Percentiles rank a stretch among this genome's conserved stretches.
These are phyloP conservation scores for Drosophila virilis DNA, from an alignment of 1,140 invertebrate species.

Conservation along the genomic window DNA sequence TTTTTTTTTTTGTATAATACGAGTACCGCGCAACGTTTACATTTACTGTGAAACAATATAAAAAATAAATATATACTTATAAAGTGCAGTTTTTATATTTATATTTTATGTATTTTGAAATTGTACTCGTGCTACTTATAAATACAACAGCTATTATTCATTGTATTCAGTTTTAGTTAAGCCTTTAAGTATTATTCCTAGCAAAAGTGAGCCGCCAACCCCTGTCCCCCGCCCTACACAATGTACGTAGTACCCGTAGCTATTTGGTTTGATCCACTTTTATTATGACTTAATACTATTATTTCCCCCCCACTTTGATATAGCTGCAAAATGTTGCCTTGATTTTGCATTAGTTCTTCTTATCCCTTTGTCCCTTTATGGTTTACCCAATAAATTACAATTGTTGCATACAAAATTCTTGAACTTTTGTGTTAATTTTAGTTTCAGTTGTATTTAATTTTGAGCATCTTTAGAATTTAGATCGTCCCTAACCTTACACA, in stretches of 20 bases:
- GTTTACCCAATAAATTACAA: slow-evolving; percentile 10
- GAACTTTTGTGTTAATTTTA: slow-evolving; percentile 34
- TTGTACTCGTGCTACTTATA: slow-evolving; percentile 34
- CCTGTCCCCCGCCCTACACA: background rate
- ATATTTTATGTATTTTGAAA: slow-evolving; percentile 38
- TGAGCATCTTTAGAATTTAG: slow-evolving; percentile 40
- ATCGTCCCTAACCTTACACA: slow-evolving; percentile 42
- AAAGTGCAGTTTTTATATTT: slow-evolving; percentile 18
- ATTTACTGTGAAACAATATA: slow-evolving; percentile 7
- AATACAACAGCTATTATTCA: slow-evolving; percentile 31
- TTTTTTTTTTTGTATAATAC: background rate
- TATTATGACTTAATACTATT: background rate
- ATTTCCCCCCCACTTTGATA: background rate
- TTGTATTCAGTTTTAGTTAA: slow-evolving; percentile 42
- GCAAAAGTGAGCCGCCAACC: slow-evolving; percentile 17
- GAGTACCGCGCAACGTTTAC: slow-evolving; percentile 34
- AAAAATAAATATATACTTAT: slow-evolving; percentile 10
- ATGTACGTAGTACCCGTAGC: slow-evolving; percentile 27
- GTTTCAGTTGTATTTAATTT: slow-evolving; percentile 46
- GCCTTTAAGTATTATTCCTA: slow-evolving; percentile 28
- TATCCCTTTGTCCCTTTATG: background rate
- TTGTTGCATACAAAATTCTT: slow-evolving; percentile 25
- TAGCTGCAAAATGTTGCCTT: slow-evolving; percentile 26
- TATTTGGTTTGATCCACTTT: slow-evolving; percentile 28
- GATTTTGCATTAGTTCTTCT: slow-evolving; percentile 13